Evolutionary conservation across 2,113 vertebrate genomes (phyloP).

Genomic region (Caranx ignobilis): DNA sequence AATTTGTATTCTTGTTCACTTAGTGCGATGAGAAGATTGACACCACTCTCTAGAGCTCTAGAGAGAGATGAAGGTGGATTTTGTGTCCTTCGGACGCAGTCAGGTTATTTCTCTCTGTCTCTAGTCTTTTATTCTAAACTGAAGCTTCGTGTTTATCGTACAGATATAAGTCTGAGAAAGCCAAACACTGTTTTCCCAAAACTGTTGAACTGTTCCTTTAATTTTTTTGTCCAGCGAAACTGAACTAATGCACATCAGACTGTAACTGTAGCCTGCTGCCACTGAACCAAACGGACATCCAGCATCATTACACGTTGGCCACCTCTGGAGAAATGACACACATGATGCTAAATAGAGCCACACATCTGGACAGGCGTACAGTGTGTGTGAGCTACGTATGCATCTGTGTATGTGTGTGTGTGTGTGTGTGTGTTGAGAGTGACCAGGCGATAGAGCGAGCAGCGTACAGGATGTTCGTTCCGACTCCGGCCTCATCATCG

Average conservation of each 20-base stretch:
- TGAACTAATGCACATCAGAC: not conserved
- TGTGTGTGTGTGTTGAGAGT: too few relatives aligned
- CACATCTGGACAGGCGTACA: slow-evolving; percentile 19
- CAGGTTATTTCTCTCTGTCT: not conserved
- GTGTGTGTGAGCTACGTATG: not conserved
- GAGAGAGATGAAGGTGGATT: not conserved
- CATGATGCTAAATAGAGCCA: slow-evolving; percentile 20
- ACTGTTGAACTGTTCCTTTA: not conserved
- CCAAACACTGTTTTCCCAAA: not conserved
- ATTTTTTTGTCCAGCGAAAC: not conserved
- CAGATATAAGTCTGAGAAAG: not conserved
- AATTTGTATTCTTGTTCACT: too few relatives aligned
- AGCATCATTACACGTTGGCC: not conserved
- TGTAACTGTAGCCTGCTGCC: not conserved
- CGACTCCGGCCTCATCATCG: slow-evolving; percentile 39
- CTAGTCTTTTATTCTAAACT: not conserved
- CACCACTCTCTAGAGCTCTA: not conserved
- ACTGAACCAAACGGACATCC: slow-evolving; percentile 5
- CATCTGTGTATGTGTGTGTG: not conserved
- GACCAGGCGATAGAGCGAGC: not conserved
- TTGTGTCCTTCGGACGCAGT: too few relatives aligned
- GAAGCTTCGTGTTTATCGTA: not conserved
- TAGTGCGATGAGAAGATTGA: too few relatives aligned
- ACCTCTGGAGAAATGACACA: not conserved
- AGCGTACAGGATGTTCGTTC: slow-evolving; percentile 54